Conservation (phyloP, 2,888 invertebrate species). For the Eurytoma adleriae region DNA sequence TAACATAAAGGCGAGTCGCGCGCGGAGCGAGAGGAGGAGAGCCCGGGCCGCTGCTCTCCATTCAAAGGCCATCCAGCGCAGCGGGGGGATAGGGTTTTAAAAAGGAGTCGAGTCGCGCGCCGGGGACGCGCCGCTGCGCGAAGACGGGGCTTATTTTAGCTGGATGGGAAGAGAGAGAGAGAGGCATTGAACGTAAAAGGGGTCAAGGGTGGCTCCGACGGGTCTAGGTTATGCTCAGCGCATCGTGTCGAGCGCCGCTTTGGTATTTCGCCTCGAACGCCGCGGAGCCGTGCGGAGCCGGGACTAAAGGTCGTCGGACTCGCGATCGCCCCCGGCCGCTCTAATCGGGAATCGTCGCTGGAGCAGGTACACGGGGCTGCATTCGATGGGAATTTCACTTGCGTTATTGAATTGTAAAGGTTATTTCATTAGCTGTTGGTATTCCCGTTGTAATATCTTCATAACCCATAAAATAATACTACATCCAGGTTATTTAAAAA, state of each 20-base stretch:
- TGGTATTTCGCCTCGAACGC: constrained; percentile 28
- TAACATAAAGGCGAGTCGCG: constrained; percentile 1
- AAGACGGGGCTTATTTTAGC: constrained; percentile 19
- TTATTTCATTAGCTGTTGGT: too few species aligned
- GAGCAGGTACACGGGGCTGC: not conserved
- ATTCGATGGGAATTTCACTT: too few species aligned
- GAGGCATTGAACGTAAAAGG: constrained; percentile 53
- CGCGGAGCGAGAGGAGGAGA: not conserved
- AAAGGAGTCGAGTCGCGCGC: constrained; percentile 24
- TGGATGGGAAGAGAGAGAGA: constrained; percentile 6
- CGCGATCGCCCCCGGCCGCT: not conserved
- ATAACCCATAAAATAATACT: too few species aligned
- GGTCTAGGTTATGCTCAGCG: constrained; percentile 45
- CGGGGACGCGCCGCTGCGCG: not conserved
- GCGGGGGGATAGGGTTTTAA: not conserved
- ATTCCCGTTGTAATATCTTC: too few species aligned
- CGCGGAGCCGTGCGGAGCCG: not conserved
- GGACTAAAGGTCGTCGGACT: constrained; percentile 26
- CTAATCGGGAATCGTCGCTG: constrained; percentile 16
- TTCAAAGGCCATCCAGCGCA: not conserved
- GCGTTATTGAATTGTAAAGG: too few species aligned
- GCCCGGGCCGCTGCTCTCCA: not conserved
- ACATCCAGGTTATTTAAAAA: too few species aligned
- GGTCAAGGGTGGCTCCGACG: constrained; percentile 43
- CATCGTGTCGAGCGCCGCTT: constrained; percentile 27